A percentile compares a stretch with the other conserved stretches of the same genome.
phyloP scores from a whole-genome alignment of 2,888 invertebrate genomes.

The Trileptium ribeirensis region DNA sequence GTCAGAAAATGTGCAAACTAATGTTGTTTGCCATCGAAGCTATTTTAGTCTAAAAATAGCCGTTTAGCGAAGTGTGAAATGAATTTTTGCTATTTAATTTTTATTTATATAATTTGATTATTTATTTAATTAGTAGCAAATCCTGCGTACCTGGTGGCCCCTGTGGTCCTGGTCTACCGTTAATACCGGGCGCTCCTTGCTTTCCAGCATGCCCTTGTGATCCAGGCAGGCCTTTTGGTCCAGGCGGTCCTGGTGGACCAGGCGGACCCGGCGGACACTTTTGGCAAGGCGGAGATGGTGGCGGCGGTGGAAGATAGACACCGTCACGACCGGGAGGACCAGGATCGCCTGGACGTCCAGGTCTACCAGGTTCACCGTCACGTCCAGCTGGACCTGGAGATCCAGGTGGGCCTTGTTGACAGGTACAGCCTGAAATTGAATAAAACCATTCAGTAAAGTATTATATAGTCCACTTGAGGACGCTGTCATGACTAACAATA shows the following conservation, averaged over 20 bases:
- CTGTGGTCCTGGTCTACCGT: slow-evolving; percentile 42
- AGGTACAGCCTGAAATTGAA: slow-evolving; percentile 39
- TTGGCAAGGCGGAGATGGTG: slow-evolving; percentile 50
- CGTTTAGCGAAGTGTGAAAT: too few relatives aligned
- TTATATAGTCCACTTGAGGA: too few relatives aligned
- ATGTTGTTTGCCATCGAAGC: too few relatives aligned
- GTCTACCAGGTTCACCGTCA: slow-evolving; percentile 45
- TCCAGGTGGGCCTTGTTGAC: slow-evolving; percentile 46
- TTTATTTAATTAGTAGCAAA: too few relatives aligned
- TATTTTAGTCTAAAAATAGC: too few relatives aligned
- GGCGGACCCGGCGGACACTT: slow-evolving; percentile 41
- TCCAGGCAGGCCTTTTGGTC: slow-evolving; percentile 43
- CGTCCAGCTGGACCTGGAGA: slow-evolving; percentile 42
- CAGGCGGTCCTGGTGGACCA: slow-evolving; percentile 43
- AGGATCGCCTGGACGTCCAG: slow-evolving; percentile 45
- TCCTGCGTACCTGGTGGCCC: slow-evolving; percentile 41
- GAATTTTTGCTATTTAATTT: too few relatives aligned
- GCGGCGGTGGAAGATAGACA: slow-evolving; percentile 47
- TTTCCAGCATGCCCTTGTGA: slow-evolving; percentile 44
- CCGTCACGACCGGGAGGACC: slow-evolving; percentile 44
- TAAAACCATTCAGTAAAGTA: too few relatives aligned
- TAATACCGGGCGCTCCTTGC: slow-evolving; percentile 36
- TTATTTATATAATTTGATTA: too few relatives aligned
- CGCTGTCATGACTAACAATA: too few relatives aligned
- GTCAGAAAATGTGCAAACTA: too few relatives aligned